These are phyloP conservation scores for Cettia cetti DNA, from an alignment of 2,113 vertebrate species.

Conservation along the genomic window DNA sequence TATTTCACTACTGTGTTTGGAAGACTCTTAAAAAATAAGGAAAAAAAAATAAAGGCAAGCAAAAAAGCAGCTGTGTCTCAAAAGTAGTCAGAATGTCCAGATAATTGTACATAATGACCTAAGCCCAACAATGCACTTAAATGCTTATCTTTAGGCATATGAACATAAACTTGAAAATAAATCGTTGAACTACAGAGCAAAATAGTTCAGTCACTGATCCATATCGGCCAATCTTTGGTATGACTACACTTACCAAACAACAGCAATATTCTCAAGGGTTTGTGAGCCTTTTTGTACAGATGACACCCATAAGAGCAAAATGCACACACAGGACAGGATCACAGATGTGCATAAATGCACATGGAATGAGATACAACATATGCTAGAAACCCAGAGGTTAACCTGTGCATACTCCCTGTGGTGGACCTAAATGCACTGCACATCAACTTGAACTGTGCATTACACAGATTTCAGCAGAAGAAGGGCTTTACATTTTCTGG, in stretches of 20 bases:
- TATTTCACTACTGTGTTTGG: not conserved
- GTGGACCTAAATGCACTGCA: not conserved
- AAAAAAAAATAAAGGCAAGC: not conserved
- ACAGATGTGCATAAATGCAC: not conserved
- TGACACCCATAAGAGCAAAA: not conserved
- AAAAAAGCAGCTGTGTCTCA: not conserved
- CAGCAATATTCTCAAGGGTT: not conserved
- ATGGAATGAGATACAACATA: fast-evolving
- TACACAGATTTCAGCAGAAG: not conserved
- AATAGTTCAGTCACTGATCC: not conserved
- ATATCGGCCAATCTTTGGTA: not conserved
- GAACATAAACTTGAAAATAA: not conserved
- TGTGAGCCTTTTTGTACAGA: not conserved
- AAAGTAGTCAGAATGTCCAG: not conserved
- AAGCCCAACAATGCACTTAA: not conserved
- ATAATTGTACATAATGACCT: not conserved
- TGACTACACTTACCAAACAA: not conserved
- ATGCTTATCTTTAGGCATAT: not conserved
- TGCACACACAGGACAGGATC: not conserved
- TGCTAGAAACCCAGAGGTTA: not conserved
- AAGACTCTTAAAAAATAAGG: not conserved
- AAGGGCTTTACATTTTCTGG: not conserved
- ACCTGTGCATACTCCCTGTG: not conserved
- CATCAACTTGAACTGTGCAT: not conserved
- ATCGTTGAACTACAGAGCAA: not conserved